Base-by-base conservation (phyloP, 30 jellyfish, hydroid and myxozoan species). In the Chrysaora quinquecirrha region DNA sequence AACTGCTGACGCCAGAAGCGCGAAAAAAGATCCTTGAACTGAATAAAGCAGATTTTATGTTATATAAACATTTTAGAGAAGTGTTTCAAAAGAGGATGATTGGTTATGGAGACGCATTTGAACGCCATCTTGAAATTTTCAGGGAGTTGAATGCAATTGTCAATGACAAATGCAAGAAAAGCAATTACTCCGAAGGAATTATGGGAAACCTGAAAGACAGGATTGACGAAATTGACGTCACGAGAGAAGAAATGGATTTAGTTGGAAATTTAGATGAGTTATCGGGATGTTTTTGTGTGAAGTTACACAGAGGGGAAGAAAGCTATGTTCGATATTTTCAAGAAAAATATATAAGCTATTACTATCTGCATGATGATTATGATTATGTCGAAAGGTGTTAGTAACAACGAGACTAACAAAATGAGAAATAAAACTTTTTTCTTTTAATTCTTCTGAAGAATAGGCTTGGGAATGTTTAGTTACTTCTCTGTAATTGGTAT, bases 281-380 rank as follows among this genome's bases (percentile, higher is more conserved):
- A 30, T 81, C 95, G 22, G 21, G 30, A 9, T 89, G 97, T 82
- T 82, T 81, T 30, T 89, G 97, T 34, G 68, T 75, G 32, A 88
- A 89, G 48, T 48, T 89, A 14, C 61, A 34, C 60, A 54, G 95
- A 75, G 63, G 64, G 19, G 97, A 89, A 68, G 83, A 52, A 7
- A 35, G 74, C 9, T 89, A 89, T 67, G 73, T 82, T 23, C 38
- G 31, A 24, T 89, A 82, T 49, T 89, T 89, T 61, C 50, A 60
- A 83, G 54, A 50, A 4, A 82, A 83, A 32, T 89, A 34, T 64
- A 69, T 71, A 52, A 95, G 86, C 11, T 89, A 72, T 61, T 78
- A 89, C 63, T 82, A 50, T 54, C 64, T 71, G 27, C 61, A 72
- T 34, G 77, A 73, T n/a, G n/a, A 30, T 2, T 63, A 14, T 63